A percentile compares a stretch with the other conserved stretches of the same genome.
Conservation (phyloP, 2,888 invertebrate genomes). For the Napeogenes inachia region DNA sequence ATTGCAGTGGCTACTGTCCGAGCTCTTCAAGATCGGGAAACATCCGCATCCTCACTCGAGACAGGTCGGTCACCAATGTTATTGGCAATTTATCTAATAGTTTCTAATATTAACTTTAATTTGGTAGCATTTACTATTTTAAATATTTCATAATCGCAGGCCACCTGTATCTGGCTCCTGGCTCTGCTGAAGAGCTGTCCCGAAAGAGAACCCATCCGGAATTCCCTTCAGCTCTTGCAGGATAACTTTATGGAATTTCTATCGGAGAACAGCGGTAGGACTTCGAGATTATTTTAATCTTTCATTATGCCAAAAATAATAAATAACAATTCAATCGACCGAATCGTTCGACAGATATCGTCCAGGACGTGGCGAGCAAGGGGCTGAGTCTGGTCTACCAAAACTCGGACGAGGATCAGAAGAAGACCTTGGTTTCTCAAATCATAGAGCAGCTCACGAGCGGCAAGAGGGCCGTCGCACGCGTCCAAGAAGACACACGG, state of each 20-base stretch:
- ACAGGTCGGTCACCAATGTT: constrained; percentile 70
- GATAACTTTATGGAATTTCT: constrained; percentile 91
- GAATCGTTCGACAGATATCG: constrained; percentile 82
- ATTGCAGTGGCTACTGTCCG: constrained; percentile 83
- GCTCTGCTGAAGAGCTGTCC: constrained; percentile 89
- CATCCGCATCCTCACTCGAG: constrained; percentile 90
- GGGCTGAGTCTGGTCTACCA: constrained; percentile 93
- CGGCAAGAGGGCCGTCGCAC: constrained; percentile 83
- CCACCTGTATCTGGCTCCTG: constrained; percentile 92
- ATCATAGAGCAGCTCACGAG: constrained; percentile 90
- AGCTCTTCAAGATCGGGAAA: constrained; percentile 81
- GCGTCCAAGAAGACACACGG: constrained; percentile 89
- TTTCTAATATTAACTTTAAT: too few species aligned
- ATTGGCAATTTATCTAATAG: too few species aligned
- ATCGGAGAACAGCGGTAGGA: constrained; percentile 91
- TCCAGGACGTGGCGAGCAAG: constrained; percentile 95
- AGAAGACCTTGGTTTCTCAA: constrained; percentile 83
- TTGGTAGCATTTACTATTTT: not conserved
- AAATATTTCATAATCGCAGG: constrained; percentile 67
- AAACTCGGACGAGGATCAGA: constrained; percentile 83
- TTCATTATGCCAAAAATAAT: too few species aligned
- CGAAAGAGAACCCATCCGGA: constrained; percentile 81
- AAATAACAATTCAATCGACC: too few species aligned
- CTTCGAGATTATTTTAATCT: not conserved
- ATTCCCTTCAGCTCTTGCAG: constrained; percentile 83